phyloP scores from a whole-genome alignment of 1,140 invertebrate species.

The Drosophila sp. region DNA sequence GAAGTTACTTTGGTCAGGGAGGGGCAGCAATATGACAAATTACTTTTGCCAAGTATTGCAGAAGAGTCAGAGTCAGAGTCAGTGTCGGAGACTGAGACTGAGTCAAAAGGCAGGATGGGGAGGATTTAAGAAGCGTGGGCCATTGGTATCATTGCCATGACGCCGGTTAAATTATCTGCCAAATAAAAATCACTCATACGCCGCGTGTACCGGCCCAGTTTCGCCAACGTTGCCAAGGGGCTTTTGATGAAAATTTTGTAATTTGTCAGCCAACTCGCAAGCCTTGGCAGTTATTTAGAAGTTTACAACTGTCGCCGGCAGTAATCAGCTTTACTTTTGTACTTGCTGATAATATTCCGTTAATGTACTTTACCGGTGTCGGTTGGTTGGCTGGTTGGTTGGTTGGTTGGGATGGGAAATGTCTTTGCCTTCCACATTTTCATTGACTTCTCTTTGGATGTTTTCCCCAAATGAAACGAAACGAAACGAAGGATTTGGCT shows the following conservation, averaged over 20 bases:
- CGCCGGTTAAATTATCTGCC: slow-evolving; percentile 75
- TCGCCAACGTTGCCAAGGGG: slow-evolving; percentile 41
- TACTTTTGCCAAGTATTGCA: slow-evolving; percentile 46
- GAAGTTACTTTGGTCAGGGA: slow-evolving; percentile 24
- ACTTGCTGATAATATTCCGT: slow-evolving; percentile 58
- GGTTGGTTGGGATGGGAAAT: slow-evolving; percentile 19
- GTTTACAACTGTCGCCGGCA: slow-evolving; percentile 71
- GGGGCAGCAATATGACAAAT: slow-evolving; percentile 63
- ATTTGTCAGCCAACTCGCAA: slow-evolving; percentile 59
- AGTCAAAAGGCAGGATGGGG: too few species aligned
- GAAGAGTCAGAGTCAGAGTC: slow-evolving; percentile 1
- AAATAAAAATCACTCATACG: slow-evolving; percentile 80
- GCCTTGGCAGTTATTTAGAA: slow-evolving; percentile 68
- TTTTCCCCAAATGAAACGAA: slow-evolving; percentile 23
- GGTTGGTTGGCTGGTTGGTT: slow-evolving; percentile 4
- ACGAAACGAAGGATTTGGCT: slow-evolving; percentile 24
- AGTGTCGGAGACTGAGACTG: too few species aligned
- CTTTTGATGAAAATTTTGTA: slow-evolving; percentile 48
- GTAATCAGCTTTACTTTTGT: slow-evolving; percentile 76
- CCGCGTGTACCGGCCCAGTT: slow-evolving; percentile 34
- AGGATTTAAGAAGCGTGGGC: neutral
- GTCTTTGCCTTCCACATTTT: too few species aligned
- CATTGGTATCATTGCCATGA: slow-evolving; percentile 59
- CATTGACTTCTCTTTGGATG: neutral
- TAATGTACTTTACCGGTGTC: slow-evolving; percentile 57